These are phyloP conservation scores for Hirtodrosophila trivittata DNA, from an alignment of 2,888 invertebrate species.

Conservation along the genomic window DNA sequence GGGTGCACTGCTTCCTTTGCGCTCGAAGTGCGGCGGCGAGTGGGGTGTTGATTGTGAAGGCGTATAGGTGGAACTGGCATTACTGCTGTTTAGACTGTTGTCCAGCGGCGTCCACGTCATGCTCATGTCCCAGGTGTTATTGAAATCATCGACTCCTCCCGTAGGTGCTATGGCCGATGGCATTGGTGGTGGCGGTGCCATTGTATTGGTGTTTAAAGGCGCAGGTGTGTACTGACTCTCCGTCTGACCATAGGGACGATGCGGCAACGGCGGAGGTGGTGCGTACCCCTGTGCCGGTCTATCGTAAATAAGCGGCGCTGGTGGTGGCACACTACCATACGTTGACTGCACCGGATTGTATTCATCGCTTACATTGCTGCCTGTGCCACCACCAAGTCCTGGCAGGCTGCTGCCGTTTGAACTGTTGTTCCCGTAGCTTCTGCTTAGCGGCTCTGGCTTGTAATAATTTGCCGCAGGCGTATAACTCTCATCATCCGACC, in stretches of 20 bases:
- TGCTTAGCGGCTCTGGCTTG: slow-evolving; percentile 82
- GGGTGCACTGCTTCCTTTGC: slow-evolving; percentile 84
- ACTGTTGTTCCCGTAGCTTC: slow-evolving; percentile 52
- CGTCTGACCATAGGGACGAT: slow-evolving; percentile 62
- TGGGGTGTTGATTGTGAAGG: slow-evolving; percentile 85
- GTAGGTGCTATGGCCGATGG: slow-evolving; percentile 40
- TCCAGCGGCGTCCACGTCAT: slow-evolving; percentile 83
- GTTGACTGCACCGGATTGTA: slow-evolving; percentile 53
- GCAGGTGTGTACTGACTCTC: slow-evolving; percentile 78
- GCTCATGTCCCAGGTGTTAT: slow-evolving; percentile 84
- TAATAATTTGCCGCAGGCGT: slow-evolving; percentile 84
- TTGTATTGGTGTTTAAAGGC: slow-evolving; percentile 40
- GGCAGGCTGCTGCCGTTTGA: slow-evolving; percentile 51
- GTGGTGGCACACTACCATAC: slow-evolving; percentile 67
- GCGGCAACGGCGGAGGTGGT: slow-evolving; percentile 81
- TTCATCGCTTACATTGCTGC: slow-evolving; percentile 38
- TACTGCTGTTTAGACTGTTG: slow-evolving; percentile 81
- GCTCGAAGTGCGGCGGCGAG: slow-evolving; percentile 88
- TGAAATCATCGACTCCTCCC: slow-evolving; percentile 76
- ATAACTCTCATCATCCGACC: slow-evolving; percentile 85
- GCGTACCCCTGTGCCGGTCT: slow-evolving; percentile 54
- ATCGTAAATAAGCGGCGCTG: slow-evolving; percentile 66
- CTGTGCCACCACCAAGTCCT: slow-evolving; percentile 47
- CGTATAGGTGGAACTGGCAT: slow-evolving; percentile 70
- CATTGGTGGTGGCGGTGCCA: slow-evolving; percentile 69